These are phyloP conservation scores for Puntigrus tetrazona DNA, from an alignment of 2,113 vertebrate genomes.

Conservation along the genomic window DNA sequence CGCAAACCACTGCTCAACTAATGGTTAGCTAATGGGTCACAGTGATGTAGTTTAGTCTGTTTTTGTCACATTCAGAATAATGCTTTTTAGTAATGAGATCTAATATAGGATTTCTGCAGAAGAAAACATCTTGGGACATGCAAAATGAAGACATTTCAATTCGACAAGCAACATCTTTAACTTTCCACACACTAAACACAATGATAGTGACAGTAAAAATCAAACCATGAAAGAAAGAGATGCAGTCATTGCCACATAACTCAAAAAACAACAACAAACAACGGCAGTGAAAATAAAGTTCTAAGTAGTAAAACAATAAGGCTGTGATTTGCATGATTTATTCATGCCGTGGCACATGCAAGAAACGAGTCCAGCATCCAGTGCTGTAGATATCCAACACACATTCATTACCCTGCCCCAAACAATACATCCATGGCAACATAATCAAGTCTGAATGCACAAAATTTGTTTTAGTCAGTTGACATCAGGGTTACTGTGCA, in stretches of 20 bases:
- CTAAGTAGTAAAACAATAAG: not conserved
- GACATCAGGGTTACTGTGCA: not conserved
- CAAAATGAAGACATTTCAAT: not conserved
- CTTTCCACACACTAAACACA: not conserved
- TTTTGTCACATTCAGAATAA: not conserved
- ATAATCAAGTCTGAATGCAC: not conserved
- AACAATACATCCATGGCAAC: not conserved
- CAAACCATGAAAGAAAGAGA: not conserved
- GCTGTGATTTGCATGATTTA: constrained; percentile 5
- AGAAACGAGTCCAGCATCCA: not conserved
- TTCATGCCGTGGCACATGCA: not conserved
- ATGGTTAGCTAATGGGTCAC: not conserved
- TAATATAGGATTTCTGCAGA: not conserved
- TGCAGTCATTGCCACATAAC: not conserved
- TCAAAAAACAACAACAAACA: not conserved
- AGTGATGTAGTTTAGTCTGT: not conserved
- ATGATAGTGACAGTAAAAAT: not conserved
- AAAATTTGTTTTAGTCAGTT: not conserved
- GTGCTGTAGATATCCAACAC: not conserved
- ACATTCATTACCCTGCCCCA: not conserved
- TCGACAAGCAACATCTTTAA: not conserved
- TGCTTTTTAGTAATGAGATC: not conserved
- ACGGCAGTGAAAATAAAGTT: not conserved
- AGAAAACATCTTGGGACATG: not conserved
- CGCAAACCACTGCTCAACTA: not conserved